Conservation (phyloP, 2,113 vertebrate genomes). For the Brachyhypopomus occidentalis region DNA sequence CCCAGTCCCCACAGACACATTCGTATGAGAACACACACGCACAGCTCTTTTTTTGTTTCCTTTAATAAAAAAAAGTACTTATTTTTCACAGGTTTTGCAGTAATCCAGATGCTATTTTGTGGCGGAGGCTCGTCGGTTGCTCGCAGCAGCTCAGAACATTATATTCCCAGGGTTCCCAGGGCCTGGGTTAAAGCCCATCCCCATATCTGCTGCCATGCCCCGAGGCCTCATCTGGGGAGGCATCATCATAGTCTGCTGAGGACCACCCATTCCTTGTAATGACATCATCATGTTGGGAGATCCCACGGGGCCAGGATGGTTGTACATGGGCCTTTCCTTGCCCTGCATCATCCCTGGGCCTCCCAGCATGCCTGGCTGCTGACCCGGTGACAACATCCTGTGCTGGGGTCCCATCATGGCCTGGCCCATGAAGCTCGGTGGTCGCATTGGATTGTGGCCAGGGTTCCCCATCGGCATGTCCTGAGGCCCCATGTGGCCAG, state of each 20-base stretch:
- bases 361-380: slow-evolving; percentile 85
- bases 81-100: slow-evolving; percentile 54
- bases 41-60: slow-evolving; percentile 40
- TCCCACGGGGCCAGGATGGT: slow-evolving; percentile 92
- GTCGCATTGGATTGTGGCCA: slow-evolving; percentile 92
- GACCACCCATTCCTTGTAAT: slow-evolving; percentile 97
- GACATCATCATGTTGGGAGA: slow-evolving; percentile 99
- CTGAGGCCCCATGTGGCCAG: slow-evolving; percentile 84
- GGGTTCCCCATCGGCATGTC: slow-evolving; percentile 92
- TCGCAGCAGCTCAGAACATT: slow-evolving; percentile 95
- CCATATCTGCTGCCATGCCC: slow-evolving; percentile 89
- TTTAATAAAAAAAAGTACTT: slow-evolving; percentile 37
- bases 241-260: slow-evolving; percentile 99
- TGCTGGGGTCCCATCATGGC: slow-evolving; percentile 98
- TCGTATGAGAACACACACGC: slow-evolving; percentile 32
- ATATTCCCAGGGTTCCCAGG: slow-evolving; percentile 95
- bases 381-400: slow-evolving; percentile 95
- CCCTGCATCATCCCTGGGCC: slow-evolving; percentile 92
- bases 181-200: slow-evolving; percentile 98
- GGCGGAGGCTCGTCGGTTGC: slow-evolving; percentile 47
- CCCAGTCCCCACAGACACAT: slow-evolving; percentile 31
- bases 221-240: slow-evolving; percentile 96
- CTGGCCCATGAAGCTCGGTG: slow-evolving; percentile 95
- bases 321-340: slow-evolving; percentile 88
- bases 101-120: slow-evolving; percentile 31